phyloP scores from a whole-genome alignment of 37 sponge, comb jelly and placozoan species.

The Halisarca cf. caerulea region DNA sequence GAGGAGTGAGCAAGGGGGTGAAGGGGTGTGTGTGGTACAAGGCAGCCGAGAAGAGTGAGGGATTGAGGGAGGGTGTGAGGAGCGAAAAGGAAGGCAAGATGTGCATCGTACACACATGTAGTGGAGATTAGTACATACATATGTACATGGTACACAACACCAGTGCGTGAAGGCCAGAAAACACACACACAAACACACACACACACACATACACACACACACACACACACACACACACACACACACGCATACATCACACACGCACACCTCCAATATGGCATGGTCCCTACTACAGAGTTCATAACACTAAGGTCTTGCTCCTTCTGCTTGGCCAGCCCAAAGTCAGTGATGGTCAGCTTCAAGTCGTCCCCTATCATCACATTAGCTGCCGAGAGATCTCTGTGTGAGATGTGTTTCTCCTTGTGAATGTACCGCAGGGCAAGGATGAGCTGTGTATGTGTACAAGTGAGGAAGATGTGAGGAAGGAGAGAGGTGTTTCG shows the following conservation, averaged over 20 bases:
- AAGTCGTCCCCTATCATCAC: conserved; percentile 87
- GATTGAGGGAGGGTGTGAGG: no score
- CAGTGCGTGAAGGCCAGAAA: no score
- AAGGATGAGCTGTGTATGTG: conserved; percentile 74
- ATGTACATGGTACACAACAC: no score
- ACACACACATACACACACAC: conserved; percentile 3
- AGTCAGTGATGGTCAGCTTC: conserved; percentile 92
- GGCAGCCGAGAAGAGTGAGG: no score
- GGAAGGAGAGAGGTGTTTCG: no score
- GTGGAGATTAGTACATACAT: no score
- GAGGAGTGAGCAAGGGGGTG: no score
- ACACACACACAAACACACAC: not conserved
- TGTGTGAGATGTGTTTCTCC: conserved; percentile 79
- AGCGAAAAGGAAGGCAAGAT: no score
- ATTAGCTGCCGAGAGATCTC: conserved; percentile 88
- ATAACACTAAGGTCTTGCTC: conserved; percentile 79
- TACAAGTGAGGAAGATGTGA: no score
- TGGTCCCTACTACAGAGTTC: conserved; percentile 87
- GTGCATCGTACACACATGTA: no score
- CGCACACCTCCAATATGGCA: conserved; percentile 87
- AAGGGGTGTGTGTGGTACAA: no score
- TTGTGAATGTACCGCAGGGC: conserved; percentile 91
- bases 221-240: not conserved
- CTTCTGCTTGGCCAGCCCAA: conserved; percentile 90
- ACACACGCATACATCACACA: not conserved